A percentile compares a stretch with the other conserved stretches of the same genome.
Evolutionary conservation across 2,113 vertebrate species (phyloP).

Genomic region (Halcyon senegalensis): DNA sequence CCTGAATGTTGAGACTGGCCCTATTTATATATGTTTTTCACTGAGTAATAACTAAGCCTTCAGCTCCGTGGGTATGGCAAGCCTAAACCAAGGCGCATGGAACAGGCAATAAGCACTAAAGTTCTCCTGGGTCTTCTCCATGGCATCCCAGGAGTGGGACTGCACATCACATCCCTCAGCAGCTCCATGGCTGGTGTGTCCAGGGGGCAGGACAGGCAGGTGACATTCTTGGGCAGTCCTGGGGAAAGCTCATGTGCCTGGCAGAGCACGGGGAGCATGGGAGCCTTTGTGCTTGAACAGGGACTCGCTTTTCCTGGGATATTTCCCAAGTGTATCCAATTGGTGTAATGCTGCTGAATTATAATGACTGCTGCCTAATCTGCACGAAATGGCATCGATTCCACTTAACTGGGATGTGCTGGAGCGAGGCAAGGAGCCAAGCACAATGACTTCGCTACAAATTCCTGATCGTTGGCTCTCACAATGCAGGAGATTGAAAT

Average conservation of each 20-base stretch:
- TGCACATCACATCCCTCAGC: fast-evolving
- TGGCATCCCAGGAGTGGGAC: background rate
- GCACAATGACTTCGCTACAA: fast-evolving
- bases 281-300: background rate
- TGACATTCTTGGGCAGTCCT: background rate
- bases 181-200: fast-evolving
- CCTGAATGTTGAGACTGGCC: background rate
- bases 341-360: background rate
- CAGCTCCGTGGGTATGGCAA: background rate
- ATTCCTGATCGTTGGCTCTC: background rate
- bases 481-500: background rate
- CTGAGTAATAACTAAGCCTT: background rate
- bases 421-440: background rate
- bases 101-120: fast-evolving
- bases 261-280: background rate
- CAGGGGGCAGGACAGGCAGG: background rate
- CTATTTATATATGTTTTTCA: background rate
- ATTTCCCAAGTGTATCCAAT: background rate
- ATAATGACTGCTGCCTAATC: background rate
- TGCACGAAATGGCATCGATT: background rate
- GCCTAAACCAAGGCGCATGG: background rate
- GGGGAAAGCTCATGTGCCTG: background rate
- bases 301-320: background rate
- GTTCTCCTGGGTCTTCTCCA: background rate
- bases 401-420: background rate